Evolutionary conservation across 2,888 invertebrate species (phyloP).

Genomic region (Clunio marinus): DNA sequence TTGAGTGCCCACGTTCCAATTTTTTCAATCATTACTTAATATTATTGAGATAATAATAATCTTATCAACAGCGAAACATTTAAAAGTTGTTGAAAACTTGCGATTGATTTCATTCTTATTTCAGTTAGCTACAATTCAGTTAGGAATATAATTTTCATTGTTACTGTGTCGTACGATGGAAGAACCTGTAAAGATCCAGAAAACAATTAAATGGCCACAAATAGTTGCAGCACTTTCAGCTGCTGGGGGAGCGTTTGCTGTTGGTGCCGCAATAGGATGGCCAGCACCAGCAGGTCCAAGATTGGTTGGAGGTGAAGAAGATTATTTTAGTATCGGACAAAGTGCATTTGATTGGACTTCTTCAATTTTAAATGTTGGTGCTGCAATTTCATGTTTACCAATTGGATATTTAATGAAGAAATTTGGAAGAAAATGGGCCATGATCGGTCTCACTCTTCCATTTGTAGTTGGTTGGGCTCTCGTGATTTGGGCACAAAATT

Average conservation of each 20-base stretch:
- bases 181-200: too few relatives aligned
- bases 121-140: too few relatives aligned
- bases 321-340: constrained; percentile 53
- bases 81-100: too few relatives aligned
- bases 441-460: constrained; percentile 60
- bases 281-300: not conserved
- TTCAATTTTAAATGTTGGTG: constrained; percentile 62
- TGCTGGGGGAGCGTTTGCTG: constrained; percentile 19
- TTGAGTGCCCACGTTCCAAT: too few relatives aligned
- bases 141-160: too few relatives aligned
- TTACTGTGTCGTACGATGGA: too few relatives aligned
- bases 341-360: constrained; percentile 61
- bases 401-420: constrained; percentile 60
- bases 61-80: too few relatives aligned
- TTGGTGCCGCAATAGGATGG: constrained; percentile 14
- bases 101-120: too few relatives aligned
- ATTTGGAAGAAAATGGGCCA: constrained; percentile 62
- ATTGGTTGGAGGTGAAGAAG: constrained; percentile 46
- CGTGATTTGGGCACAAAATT: constrained; percentile 61
- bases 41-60: too few relatives aligned
- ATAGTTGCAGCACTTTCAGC: constrained; percentile 1
- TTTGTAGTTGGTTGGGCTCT: constrained; percentile 65
- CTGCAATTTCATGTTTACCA: constrained; percentile 61
- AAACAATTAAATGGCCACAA: constrained; percentile 8
- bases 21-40: too few relatives aligned